These are phyloP conservation scores for Iphiclides podalirius DNA, from an alignment of 2,888 invertebrate species.

Conservation along the genomic window DNA sequence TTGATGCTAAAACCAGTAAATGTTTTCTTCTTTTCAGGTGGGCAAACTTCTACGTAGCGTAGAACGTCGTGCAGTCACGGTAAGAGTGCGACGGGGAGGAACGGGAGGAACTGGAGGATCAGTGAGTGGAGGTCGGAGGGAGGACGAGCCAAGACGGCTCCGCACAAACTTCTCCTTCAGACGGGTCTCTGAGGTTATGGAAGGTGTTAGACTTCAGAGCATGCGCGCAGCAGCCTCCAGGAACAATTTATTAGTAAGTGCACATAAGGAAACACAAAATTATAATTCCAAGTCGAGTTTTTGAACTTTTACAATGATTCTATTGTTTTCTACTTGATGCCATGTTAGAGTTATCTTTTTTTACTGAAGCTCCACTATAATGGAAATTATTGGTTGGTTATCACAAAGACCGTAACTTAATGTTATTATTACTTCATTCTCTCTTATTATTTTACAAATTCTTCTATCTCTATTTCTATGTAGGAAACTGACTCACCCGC, in stretches of 20 bases:
- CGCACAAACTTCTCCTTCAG: conserved; percentile 72
- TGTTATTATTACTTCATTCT: too few relatives aligned
- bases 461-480: conserved; percentile 1
- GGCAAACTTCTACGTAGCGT: conserved; percentile 64
- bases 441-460: too few relatives aligned
- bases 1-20: too few relatives aligned
- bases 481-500: conserved; percentile 67
- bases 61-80: conserved; percentile 68
- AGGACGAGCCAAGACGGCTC: conserved; percentile 40
- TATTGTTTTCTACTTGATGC: too few relatives aligned
- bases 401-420: too few relatives aligned
- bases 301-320: background rate
- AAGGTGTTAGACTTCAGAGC: conserved; percentile 68
- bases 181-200: conserved; percentile 76
- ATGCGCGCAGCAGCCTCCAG: conserved; percentile 61
- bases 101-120: conserved; percentile 36
- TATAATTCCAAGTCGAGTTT: conserved; percentile 19
- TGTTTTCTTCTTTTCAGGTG: too few relatives aligned
- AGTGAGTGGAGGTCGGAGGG: conserved; percentile 40
- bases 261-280: conserved; percentile 24
- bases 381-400: too few relatives aligned
- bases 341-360: too few relatives aligned
- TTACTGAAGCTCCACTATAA: too few relatives aligned
- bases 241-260: conserved; percentile 49
- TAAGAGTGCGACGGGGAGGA: conserved; percentile 60